These are phyloP conservation scores for Uloborus diversus DNA, from an alignment of 1,140 invertebrate genomes.

Conservation along the genomic window DNA sequence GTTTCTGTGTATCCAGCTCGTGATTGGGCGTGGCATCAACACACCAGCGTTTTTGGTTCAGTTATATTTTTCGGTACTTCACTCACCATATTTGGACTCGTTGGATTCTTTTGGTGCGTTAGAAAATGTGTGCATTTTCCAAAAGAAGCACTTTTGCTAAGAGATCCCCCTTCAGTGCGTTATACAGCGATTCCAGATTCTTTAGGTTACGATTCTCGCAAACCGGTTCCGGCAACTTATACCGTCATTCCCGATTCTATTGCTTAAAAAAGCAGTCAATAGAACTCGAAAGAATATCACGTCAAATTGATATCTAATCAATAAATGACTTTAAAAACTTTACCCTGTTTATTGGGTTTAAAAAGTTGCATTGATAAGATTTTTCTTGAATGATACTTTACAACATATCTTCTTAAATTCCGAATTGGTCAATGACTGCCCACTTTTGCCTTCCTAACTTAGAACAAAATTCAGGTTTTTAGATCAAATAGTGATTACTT, in stretches of 20 bases:
- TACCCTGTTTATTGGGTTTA: too few relatives aligned
- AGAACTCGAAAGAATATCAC: too few relatives aligned
- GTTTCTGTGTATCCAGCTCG: slow-evolving; percentile 1
- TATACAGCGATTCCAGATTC: slow-evolving; percentile 56
- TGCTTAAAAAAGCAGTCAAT: slow-evolving; percentile 13
- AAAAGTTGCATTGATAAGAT: too few relatives aligned
- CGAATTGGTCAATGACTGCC: too few relatives aligned
- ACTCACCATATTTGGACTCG: slow-evolving; percentile 46
- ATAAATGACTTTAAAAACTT: too few relatives aligned
- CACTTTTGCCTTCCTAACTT: too few relatives aligned
- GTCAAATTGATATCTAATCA: too few relatives aligned
- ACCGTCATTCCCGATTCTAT: slow-evolving; percentile 46
- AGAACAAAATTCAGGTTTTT: background rate
- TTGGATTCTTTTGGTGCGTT: slow-evolving; percentile 50
- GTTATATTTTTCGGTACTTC: slow-evolving; percentile 54
- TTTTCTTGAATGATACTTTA: too few relatives aligned
- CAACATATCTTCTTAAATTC: too few relatives aligned
- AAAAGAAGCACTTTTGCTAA: slow-evolving; percentile 48
- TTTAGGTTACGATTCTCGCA: slow-evolving; percentile 30
- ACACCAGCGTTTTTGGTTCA: slow-evolving; percentile 48
- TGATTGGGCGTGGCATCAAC: slow-evolving; percentile 25
- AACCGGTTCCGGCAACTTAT: slow-evolving; percentile 27
- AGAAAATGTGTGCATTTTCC: slow-evolving; percentile 51
- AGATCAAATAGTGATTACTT: background rate
- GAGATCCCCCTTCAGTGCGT: slow-evolving; percentile 50